Conservation (phyloP, 2,113 vertebrate genomes). For the Callionymus lyra region DNA sequence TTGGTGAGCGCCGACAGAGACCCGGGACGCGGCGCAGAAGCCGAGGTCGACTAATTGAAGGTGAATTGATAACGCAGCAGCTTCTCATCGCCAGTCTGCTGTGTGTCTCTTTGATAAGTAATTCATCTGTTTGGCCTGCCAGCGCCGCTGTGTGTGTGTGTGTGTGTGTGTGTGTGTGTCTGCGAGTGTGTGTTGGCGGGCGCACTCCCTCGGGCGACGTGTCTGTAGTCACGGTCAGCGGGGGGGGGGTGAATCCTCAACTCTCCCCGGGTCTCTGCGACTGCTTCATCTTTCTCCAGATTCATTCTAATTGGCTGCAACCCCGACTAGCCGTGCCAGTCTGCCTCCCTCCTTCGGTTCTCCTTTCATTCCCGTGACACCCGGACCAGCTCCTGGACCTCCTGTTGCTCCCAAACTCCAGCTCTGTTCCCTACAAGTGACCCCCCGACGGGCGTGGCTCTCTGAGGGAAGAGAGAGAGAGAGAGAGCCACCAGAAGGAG, state of each 20-base stretch:
- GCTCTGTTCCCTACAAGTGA: neutral
- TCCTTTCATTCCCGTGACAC: conserved; percentile 5
- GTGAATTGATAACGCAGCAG: conserved; percentile 55
- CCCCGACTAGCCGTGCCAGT: conserved; percentile 9
- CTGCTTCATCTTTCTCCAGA: conserved; percentile 38
- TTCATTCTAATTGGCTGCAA: conserved; percentile 37
- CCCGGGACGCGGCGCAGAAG: conserved; percentile 18
- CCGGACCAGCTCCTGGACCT: conserved; percentile 3
- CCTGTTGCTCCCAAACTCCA: conserved; percentile 26
- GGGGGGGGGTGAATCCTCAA: conserved; percentile 31
- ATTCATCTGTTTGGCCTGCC: conserved; percentile 61
- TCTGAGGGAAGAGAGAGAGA: no score
- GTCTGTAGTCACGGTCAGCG: conserved; percentile 54
- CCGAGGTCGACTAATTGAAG: conserved; percentile 53
- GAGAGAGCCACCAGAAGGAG: no score
- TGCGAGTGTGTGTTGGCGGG: conserved; percentile 4
- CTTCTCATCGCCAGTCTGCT: conserved; percentile 39
- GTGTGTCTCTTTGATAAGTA: conserved; percentile 54
- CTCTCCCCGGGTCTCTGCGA: conserved; percentile 30
- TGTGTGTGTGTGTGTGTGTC: conserved; percentile 6
- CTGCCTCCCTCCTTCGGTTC: conserved; percentile 12
- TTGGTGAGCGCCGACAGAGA: no score
- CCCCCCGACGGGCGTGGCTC: neutral
- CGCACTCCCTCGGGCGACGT: conserved; percentile 36
- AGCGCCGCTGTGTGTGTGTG: conserved; percentile 29